Evolutionary conservation across 2,888 invertebrate species (phyloP).

Genomic region (Shargacucullia verbasci): DNA sequence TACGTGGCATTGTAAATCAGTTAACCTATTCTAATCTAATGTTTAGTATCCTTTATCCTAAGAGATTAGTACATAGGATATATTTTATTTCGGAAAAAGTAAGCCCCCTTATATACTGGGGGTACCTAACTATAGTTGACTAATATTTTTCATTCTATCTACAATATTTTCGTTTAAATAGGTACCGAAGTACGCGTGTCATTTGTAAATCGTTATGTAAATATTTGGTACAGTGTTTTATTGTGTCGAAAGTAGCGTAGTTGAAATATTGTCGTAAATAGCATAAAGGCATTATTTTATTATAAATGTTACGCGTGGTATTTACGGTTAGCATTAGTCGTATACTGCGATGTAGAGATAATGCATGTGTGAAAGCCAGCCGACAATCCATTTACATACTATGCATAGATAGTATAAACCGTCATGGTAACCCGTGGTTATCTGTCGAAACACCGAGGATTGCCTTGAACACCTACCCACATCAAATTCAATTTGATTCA

Average conservation of each 20-base stretch:
- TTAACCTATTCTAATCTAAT: too few species aligned
- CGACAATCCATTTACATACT: conserved; percentile 15
- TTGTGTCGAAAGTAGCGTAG: neutral
- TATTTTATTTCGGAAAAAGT: too few species aligned
- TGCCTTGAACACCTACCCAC: neutral
- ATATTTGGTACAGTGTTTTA: neutral
- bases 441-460: neutral
- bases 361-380: conserved; percentile 35
- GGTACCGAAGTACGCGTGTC: too few species aligned
- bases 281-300: neutral
- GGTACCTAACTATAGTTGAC: too few species aligned
- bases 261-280: neutral
- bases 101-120: too few species aligned
- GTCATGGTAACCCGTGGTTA: neutral
- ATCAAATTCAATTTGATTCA: conserved; percentile 6
- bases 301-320: neutral
- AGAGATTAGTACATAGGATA: too few species aligned
- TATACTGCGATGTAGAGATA: conserved; percentile 31
- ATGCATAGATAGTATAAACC: conserved; percentile 1
- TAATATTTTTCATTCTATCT: too few species aligned
- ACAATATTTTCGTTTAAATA: too few species aligned
- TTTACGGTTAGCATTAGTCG: neutral
- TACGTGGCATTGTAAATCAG: too few species aligned
- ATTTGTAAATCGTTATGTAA: too few species aligned
- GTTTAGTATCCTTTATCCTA: too few species aligned